Evolutionary conservation across 2,113 vertebrate genomes (phyloP).

Genomic region (Hypanus sabinus): DNA sequence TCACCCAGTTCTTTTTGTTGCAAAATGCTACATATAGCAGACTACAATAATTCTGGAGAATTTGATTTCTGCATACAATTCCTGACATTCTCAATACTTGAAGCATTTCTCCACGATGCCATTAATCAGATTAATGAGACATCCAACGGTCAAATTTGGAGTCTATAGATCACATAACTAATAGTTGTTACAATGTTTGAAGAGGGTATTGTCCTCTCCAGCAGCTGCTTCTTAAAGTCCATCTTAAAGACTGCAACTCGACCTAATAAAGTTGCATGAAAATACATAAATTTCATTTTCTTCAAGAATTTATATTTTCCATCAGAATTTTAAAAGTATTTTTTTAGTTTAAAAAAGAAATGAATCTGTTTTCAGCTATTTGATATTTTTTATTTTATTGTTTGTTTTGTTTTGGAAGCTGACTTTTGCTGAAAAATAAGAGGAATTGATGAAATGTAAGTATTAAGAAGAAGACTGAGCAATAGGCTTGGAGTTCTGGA

Average conservation of each 20-base stretch:
- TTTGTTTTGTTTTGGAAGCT: not conserved
- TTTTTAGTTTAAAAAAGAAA: not conserved
- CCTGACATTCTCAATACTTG: not conserved
- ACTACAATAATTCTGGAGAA: not conserved
- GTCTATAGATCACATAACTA: not conserved
- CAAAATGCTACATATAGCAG: not conserved
- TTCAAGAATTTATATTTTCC: not conserved
- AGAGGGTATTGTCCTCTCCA: not conserved
- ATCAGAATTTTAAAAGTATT: not conserved
- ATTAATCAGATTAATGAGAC: not conserved
- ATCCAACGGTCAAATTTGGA: not conserved
- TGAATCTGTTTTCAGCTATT: not conserved
- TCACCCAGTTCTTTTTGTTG: not conserved
- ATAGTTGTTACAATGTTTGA: not conserved
- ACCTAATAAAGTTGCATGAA: not conserved
- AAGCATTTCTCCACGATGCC: not conserved
- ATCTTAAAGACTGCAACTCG: not conserved
- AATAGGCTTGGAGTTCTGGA: not conserved
- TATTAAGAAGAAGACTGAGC: not conserved
- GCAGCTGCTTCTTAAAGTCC: not conserved
- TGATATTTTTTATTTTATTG: not conserved
- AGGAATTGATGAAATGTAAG: not conserved
- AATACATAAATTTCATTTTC: not conserved
- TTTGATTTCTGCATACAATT: not conserved
- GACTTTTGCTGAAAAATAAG: not conserved